Evolutionary conservation across 2,888 invertebrate species (phyloP).

Genomic region (Sphaeridia pumilis): DNA sequence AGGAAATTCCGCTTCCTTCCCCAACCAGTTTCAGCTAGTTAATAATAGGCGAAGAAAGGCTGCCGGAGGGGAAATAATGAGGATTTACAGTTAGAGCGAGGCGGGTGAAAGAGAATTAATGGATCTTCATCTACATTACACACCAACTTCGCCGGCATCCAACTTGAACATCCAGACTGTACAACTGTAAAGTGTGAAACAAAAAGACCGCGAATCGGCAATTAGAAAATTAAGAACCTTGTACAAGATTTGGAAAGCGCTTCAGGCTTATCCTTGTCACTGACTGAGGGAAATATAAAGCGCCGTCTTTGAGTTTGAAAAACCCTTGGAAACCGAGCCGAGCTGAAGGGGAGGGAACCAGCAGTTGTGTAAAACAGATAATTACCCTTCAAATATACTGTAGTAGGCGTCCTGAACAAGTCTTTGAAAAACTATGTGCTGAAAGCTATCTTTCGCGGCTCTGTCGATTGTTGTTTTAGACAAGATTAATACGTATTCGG

Average conservation of each 20-base stretch:
- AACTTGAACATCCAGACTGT: background rate
- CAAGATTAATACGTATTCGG: no score
- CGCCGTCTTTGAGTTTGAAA: no score
- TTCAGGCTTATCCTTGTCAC: background rate
- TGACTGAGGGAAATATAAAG: background rate
- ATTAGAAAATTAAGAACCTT: constrained; percentile 1
- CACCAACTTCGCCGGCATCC: background rate
- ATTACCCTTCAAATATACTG: background rate
- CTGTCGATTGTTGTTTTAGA: no score
- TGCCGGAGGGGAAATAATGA: no score
- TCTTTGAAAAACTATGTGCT: no score
- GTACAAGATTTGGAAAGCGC: background rate
- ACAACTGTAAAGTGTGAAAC: background rate
- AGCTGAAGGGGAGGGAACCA: background rate
- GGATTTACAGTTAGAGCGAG: constrained; percentile 1
- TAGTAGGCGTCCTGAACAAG: background rate
- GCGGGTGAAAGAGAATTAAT: background rate
- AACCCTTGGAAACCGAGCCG: background rate
- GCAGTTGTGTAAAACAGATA: no score
- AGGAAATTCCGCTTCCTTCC: no score
- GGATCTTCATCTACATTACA: background rate
- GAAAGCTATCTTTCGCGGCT: no score
- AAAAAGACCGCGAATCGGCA: constrained; percentile 1
- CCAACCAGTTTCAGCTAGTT: no score
- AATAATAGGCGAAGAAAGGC: no score